phyloP scores from a whole-genome alignment of 2,797 vertebrate genomes.

The Limnodromus scolopaceus region DNA sequence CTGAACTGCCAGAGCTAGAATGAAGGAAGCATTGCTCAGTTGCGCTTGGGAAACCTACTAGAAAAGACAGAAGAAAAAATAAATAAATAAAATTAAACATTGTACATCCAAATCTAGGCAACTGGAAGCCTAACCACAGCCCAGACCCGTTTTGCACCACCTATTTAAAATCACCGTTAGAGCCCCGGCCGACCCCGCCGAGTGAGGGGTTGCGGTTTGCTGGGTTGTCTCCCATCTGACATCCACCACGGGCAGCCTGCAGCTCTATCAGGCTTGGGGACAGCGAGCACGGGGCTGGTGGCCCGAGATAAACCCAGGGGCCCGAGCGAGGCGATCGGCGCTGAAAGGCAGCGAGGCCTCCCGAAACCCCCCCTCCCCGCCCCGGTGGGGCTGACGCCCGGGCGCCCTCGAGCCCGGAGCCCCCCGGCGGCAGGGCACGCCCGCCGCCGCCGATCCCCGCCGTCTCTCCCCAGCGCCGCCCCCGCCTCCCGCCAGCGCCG shows the following conservation, averaged over 20 bases:
- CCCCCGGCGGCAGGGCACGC: background rate
- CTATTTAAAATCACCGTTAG: rapidly evolving
- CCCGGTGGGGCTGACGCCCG: background rate
- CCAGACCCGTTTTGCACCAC: background rate
- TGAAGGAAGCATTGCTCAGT: conserved; percentile 12
- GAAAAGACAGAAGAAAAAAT: background rate
- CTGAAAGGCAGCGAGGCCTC: background rate
- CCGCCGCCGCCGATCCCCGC: background rate
- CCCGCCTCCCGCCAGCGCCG: background rate
- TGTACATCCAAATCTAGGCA: background rate
- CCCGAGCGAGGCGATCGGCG: background rate
- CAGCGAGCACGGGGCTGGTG: background rate
- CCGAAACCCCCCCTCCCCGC: background rate
- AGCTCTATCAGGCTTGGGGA: background rate
- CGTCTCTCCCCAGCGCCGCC: background rate
- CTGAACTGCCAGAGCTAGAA: background rate
- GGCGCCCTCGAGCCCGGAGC: background rate
- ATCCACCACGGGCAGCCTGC: background rate
- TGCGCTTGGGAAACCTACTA: conserved; percentile 34
- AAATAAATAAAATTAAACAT: background rate
- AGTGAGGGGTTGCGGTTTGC: background rate
- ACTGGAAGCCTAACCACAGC: background rate
- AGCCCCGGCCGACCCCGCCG: background rate
- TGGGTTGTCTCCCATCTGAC: background rate
- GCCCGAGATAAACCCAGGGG: background rate